Evolutionary conservation across 2,113 vertebrate genomes (phyloP), one percentile per base, ranked within the genome.

Genomic region (Pao palembangensis): DNA sequence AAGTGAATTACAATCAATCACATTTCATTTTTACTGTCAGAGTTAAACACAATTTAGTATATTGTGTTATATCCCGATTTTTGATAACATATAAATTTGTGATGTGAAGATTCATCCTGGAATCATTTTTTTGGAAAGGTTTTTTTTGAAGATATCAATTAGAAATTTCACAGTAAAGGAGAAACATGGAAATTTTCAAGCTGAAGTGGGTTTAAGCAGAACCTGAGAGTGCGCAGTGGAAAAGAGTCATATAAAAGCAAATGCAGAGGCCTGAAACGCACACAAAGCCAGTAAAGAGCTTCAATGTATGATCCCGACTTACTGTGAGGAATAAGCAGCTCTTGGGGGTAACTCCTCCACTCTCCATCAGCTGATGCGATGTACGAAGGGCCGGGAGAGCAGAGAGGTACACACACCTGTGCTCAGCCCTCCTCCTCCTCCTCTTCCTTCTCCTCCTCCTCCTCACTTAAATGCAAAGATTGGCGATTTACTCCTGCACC

Each of bases 361-460:
- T 78, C 60, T 38, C 54, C 67, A 60, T 86, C 79, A 66, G 55
- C 51, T 52, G 58, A 70, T 49, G 67, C 49, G 61, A 56, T 12
- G 63, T 3, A 56, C 56, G 46, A 73, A 73, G 58, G 28, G 50
- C 19, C 42, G 58, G 62, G 31, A 62, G 55, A 79, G 61, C 56
- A n/a, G 23, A 6, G 47, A 20, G 19, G 48, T 12, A 18, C 51
- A 87, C 73, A 18, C 51, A 87, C 73, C 83, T 78, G 67, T 15
- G 49, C n/a, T 61, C 54, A 66, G 65, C 54, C 49, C 61, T 53
- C 16, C 41, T 31, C 63, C 44, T 23, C 64, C 66, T 56, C 55
- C 70, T 57, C 61, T 63, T 67, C 55, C 19, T 50, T 3, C 10
- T 19, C 28, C 44, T 41, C 28, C 10, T 10, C 11, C n/a, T 49